Evolutionary conservation across 2,797 vertebrate species (phyloP).

Genomic region (Cyprinodon diabolis): DNA sequence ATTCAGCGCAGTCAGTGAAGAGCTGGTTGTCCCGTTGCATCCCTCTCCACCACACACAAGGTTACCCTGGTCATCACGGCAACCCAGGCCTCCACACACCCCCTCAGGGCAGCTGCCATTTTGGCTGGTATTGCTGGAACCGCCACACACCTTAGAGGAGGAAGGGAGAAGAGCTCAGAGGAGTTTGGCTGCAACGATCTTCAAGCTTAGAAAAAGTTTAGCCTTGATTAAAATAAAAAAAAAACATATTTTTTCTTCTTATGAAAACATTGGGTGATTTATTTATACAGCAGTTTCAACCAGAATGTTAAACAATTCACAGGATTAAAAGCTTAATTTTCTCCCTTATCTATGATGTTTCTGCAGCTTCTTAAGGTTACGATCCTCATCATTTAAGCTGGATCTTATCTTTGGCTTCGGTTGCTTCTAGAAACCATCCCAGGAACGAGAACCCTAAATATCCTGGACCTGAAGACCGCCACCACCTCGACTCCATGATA

Average conservation of each 20-base stretch:
- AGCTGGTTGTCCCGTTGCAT: slow-evolving; percentile 80
- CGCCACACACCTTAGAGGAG: slow-evolving; percentile 78
- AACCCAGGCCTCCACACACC: slow-evolving; percentile 83
- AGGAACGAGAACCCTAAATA: too few relatives aligned
- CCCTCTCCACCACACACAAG: slow-evolving; percentile 78
- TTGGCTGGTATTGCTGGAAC: slow-evolving; percentile 49
- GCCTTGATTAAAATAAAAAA: background rate
- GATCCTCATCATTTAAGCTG: too few relatives aligned
- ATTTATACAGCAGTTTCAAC: too few relatives aligned
- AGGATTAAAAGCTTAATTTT: too few relatives aligned
- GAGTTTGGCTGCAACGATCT: background rate
- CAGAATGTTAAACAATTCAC: too few relatives aligned
- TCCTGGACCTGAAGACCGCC: too few relatives aligned
- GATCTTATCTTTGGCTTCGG: too few relatives aligned
- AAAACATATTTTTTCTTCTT: background rate
- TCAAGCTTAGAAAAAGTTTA: background rate
- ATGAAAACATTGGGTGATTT: too few relatives aligned
- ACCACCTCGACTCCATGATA: too few relatives aligned
- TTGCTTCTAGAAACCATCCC: too few relatives aligned
- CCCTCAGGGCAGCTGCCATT: slow-evolving; percentile 74
- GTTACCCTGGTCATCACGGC: slow-evolving; percentile 70
- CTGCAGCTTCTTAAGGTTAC: too few relatives aligned
- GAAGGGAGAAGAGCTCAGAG: background rate
- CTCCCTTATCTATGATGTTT: too few relatives aligned
- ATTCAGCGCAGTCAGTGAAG: slow-evolving; percentile 71